Conservation (phyloP, 2,888 invertebrate species). For the Salticus scenicus region DNA sequence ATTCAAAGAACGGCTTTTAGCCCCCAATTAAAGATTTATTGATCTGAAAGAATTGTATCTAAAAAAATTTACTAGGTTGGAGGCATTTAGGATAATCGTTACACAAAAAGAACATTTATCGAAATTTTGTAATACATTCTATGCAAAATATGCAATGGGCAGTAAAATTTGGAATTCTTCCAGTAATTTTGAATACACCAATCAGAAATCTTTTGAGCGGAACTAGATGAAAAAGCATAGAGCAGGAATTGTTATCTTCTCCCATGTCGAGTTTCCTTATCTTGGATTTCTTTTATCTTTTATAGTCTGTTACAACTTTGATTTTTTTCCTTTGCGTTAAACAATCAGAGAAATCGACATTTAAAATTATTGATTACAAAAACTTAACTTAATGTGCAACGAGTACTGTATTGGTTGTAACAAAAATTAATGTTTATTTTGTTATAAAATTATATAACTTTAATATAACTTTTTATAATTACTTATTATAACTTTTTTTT, state of each 20-base stretch:
- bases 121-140: conserved; percentile 55
- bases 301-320: too few species aligned
- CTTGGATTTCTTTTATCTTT: conserved; percentile 40
- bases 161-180: conserved; percentile 65
- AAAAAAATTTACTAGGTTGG: conserved; percentile 26
- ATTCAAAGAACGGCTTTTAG: conserved; percentile 22
- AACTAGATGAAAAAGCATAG: conserved; percentile 40
- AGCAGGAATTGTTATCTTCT: conserved; percentile 53
- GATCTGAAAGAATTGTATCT: conserved; percentile 34
- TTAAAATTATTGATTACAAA: too few species aligned
- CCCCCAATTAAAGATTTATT: conserved; percentile 47
- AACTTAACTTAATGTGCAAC: too few species aligned
- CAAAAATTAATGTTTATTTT: too few species aligned
- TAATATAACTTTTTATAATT: too few species aligned
- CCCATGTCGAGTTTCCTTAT: conserved; percentile 41
- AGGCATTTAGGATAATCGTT: neutral
- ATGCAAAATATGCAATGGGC: conserved; percentile 46
- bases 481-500: too few species aligned
- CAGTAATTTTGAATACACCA: conserved; percentile 68
- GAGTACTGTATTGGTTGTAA: too few species aligned
- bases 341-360: too few species aligned
- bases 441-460: too few species aligned
- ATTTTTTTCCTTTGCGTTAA: too few species aligned
- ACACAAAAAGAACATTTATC: conserved; percentile 26
- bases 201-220: conserved; percentile 54